A percentile compares a stretch with the other conserved stretches of the same genome.
Evolutionary conservation across 1,140 invertebrate genomes (phyloP).

Genomic region (Homalodisca vitripennis): DNA sequence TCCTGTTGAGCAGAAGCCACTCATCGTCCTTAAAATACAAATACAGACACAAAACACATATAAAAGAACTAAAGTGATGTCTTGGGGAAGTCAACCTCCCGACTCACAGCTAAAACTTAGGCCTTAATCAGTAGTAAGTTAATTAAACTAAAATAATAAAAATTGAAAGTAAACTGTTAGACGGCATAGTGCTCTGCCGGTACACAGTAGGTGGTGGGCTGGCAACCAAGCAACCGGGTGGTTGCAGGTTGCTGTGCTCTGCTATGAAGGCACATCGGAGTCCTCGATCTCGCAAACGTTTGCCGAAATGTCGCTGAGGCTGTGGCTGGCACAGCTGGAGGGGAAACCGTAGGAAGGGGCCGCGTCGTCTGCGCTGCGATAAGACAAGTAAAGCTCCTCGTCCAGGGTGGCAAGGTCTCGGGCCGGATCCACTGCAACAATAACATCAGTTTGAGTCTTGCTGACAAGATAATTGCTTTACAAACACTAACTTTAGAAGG

Average conservation of each 20-base stretch:
- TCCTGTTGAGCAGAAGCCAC: no score
- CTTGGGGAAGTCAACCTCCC: background rate
- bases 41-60: constrained; percentile 7
- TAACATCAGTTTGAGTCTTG: background rate
- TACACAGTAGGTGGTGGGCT: background rate
- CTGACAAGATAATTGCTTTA: no score
- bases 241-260: constrained; percentile 26
- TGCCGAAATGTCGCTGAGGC: constrained; percentile 81
- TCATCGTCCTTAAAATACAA: no score
- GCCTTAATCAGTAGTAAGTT: background rate
- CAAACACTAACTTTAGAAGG: no score
- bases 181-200: no score
- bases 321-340: constrained; percentile 56
- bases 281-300: constrained; percentile 92
- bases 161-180: background rate
- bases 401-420: constrained; percentile 66
- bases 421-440: constrained; percentile 53
- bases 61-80: constrained; percentile 3
- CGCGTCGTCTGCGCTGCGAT: constrained; percentile 65
- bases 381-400: constrained; percentile 79
- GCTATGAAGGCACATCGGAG: constrained; percentile 57
- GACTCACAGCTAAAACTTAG: constrained; percentile 1
- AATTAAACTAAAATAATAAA: background rate
- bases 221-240: constrained; percentile 11
- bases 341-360: constrained; percentile 68